Percentiles rank a stretch among this genome's conserved stretches.
phyloP scores from a whole-genome alignment of 2,113 vertebrate genomes.

The Brienomyrus brachyistius region DNA sequence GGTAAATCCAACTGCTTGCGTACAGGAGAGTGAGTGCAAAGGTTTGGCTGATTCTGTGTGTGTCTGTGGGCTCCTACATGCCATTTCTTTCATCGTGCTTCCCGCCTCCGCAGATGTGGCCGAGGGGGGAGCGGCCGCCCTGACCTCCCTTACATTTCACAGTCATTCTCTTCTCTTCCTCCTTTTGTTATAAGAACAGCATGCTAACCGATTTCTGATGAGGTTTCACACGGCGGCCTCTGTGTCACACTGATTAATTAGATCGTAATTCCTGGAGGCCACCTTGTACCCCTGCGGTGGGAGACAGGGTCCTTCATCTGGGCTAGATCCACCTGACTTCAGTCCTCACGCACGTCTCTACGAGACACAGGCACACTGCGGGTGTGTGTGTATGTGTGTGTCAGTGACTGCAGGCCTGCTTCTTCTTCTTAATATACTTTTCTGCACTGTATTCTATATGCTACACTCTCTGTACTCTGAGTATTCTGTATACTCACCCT shows the following conservation, averaged over 20 bases:
- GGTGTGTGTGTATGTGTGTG: background rate
- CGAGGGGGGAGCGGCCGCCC: background rate
- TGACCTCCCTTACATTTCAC: background rate
- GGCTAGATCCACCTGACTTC: background rate
- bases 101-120: background rate
- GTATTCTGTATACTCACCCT: background rate
- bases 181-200: background rate
- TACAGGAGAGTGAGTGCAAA: background rate
- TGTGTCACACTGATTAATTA: background rate
- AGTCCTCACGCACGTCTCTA: background rate
- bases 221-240: background rate
- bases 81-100: background rate
- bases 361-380: background rate
- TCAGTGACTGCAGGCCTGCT: background rate
- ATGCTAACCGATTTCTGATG: background rate
- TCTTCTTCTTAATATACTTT: background rate
- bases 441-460: background rate
- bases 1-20: background rate
- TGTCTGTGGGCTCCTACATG: background rate
- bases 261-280: background rate
- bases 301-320: background rate
- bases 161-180: background rate
- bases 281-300: background rate
- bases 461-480: background rate
- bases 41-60: background rate